phyloP scores from a whole-genome alignment of 2,797 vertebrate genomes.

The Hypotaenidia philippensis region DNA sequence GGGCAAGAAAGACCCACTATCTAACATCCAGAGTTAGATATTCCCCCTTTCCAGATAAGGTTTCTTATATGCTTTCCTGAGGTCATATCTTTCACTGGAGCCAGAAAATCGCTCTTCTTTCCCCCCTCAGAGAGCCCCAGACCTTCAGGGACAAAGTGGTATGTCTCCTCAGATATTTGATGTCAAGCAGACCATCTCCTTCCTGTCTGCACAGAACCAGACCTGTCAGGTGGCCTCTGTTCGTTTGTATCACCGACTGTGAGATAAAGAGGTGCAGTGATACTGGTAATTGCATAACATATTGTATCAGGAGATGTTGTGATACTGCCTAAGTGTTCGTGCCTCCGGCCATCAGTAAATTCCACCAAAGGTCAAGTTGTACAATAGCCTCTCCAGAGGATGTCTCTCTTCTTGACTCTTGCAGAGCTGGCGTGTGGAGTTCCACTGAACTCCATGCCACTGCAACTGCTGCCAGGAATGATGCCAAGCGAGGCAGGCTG shows the following conservation, averaged over 20 bases:
- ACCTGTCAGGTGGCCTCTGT: not conserved
- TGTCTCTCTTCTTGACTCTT: not conserved
- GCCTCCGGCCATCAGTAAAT: not conserved
- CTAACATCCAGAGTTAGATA: not conserved
- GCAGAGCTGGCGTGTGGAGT: not conserved
- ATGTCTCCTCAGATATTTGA: not conserved
- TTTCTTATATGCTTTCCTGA: not conserved
- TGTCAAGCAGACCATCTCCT: not conserved
- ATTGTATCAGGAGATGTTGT: not conserved
- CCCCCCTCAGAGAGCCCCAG: not conserved
- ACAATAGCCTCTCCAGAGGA: not conserved
- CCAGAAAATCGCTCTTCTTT: slow-evolving; percentile 16
- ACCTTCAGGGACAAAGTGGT: not conserved
- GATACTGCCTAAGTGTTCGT: not conserved
- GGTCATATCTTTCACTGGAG: not conserved
- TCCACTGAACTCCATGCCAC: not conserved
- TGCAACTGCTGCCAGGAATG: not conserved
- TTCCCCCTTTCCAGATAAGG: not conserved
- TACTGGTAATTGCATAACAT: not conserved
- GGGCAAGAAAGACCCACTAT: not conserved
- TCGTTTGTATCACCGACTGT: not conserved
- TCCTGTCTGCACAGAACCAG: not conserved
- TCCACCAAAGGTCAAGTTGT: slow-evolving; percentile 13
- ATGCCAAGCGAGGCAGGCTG: not conserved
- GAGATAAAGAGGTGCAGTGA: slow-evolving; percentile 16